Base-by-base conservation (phyloP, 2,113 vertebrate species). In the Saimiri boliviensis region DNA sequence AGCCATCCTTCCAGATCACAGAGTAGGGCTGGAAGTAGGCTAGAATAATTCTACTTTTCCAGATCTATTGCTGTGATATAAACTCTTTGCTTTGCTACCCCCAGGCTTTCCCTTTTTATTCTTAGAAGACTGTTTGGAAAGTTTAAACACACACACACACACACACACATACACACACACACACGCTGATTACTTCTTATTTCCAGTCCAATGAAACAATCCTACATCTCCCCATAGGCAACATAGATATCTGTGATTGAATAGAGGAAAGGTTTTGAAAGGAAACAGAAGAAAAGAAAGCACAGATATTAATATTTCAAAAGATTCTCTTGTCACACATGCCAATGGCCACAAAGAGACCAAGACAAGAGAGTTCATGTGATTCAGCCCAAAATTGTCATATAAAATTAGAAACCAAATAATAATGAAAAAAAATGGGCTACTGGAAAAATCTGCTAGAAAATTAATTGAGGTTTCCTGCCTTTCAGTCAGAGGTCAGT, bases 201-300 rank as follows among this genome's bases (percentile, higher is more conserved):
- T 94, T 94, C 63, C 32, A 92, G 32, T 84, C 21, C 71, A 56
- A 45, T 42, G 37, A 91, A 95, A 89, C 45, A 63, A 90, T 52
- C 12, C 14, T 83, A 54, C 58, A 73, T 93, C 42, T 86, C 83
- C 66, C 84, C 79, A 86, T 68, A 93, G 68, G 45, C 32, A 95
- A 96, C 77, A n/a, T 52, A 27, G 73, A 10, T 54, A 19, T 66
- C 90, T 89, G 19, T 70, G 42, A 81, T 56, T 63, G 79, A 89
- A 42, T n/a, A 58, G 8, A 74, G 45, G 27, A 86, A 88, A 97
- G n/a, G 5, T n/a, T 27, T 89, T 73, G 49, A 56, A 79, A 82
- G 42, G 82, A 86, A 86, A 21, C 3, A 56, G 4, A 25, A 84
- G 37, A 56, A 40, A 80, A 12, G 3, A 58, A 88, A 66, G 17